phyloP scores from a whole-genome alignment of 2,113 vertebrate species.

The Phylloscopus trochiloides region DNA sequence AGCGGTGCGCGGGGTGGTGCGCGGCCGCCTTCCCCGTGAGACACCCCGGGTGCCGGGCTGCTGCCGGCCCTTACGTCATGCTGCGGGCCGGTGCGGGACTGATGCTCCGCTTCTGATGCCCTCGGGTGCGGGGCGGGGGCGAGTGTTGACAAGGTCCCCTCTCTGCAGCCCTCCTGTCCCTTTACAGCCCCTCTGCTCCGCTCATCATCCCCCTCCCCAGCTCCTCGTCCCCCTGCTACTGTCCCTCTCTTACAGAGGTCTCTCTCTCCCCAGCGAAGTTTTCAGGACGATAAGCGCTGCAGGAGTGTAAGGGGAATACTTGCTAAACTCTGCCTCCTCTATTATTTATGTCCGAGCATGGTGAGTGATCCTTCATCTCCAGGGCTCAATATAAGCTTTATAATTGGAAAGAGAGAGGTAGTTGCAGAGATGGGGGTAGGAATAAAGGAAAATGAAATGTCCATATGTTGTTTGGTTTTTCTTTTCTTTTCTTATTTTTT shows the following conservation, averaged over 20 bases:
- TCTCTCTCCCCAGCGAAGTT: slow-evolving; percentile 29
- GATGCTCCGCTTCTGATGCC: slow-evolving; percentile 82
- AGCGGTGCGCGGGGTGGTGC: background rate
- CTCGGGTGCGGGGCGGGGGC: slow-evolving; percentile 68
- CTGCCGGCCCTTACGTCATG: slow-evolving; percentile 89
- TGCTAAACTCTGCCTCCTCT: slow-evolving; percentile 67
- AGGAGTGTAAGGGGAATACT: slow-evolving; percentile 30
- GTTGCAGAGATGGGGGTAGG: background rate
- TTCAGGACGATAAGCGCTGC: slow-evolving; percentile 61
- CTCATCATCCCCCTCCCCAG: background rate
- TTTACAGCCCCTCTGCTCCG: background rate
- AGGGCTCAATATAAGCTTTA: slow-evolving; percentile 19
- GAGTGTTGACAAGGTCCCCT: slow-evolving; percentile 80
- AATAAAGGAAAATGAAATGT: background rate
- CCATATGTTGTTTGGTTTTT: background rate
- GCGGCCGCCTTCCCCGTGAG: slow-evolving; percentile 18
- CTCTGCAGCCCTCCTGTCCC: slow-evolving; percentile 19
- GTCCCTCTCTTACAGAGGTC: background rate
- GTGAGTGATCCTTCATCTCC: slow-evolving; percentile 19
- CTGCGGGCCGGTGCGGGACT: slow-evolving; percentile 87
- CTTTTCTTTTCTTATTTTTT: no score
- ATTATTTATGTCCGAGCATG: slow-evolving; percentile 59
- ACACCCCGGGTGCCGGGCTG: slow-evolving; percentile 69
- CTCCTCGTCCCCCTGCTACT: background rate
- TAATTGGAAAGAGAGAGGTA: slow-evolving; percentile 15